Base-by-base conservation (phyloP, 2,888 invertebrate species). In the Dichetophora obliterata region DNA sequence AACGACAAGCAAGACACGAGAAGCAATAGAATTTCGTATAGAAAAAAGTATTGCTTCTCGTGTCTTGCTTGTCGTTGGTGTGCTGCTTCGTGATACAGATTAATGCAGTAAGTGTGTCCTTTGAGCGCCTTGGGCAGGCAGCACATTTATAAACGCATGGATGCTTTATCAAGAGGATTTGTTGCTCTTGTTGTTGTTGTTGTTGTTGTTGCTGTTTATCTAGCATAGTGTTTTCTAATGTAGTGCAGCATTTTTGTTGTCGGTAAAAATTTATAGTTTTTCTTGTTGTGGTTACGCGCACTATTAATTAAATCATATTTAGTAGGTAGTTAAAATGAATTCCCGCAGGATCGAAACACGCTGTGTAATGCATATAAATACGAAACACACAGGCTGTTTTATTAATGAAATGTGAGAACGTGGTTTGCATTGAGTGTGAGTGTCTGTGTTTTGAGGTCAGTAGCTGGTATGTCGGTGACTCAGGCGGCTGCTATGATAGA, bases 251-350 rank as follows among this genome's bases (percentile, higher is more conserved):
- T 22, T 54, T 54, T 19, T 54, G n/a, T 54, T 22, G n/a, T 19
- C 22, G n/a, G 54, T 54, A 54, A 8, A n/a, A 19, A 54, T 65
- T 65, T 65, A 65, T 65, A 65, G 37, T 50, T 50, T 48, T 22
- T 37, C 65, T 19, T 34, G n/a, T 11, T n/a, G 65, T 54, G 11
- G 16, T 52, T 27, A 50, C 19, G 54, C 50, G 27, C 48, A 69
- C 37, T 59, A 54, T 71, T 57, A 71, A 71, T 71, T 71, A 71
- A 71, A 57, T 31, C 71, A 71, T 37, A 59, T 37, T 71, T 59
- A 19, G 66, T 37, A 66, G 16, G 66, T 37, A 66, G 63, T 63
- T 31, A 31, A n/a, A 54, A 34, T 31, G 14, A 63, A 27, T 31
- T 63, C 63, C 34, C 63, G 3, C 27, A 63, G 63, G 63, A 63